Evolutionary conservation across 2,888 invertebrate genomes (phyloP).

Genomic region (Hypolimnas misippus): DNA sequence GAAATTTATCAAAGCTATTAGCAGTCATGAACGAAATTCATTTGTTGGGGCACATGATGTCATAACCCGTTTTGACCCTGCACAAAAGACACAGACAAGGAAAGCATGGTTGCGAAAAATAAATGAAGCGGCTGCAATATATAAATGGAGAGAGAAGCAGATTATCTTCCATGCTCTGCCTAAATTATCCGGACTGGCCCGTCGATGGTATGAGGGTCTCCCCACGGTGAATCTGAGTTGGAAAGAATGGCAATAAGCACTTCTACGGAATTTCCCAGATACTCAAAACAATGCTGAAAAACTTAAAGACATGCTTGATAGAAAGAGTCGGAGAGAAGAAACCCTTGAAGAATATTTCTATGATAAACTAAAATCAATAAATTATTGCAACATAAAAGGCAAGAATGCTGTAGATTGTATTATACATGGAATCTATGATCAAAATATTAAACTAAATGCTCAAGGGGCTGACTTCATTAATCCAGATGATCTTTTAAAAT

Average conservation of each 20-base stretch:
- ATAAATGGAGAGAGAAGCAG: background rate
- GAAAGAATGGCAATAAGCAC: background rate
- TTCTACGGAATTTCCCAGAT: background rate
- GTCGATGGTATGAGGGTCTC: background rate
- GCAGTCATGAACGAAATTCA: background rate
- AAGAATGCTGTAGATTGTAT: conserved; percentile 42
- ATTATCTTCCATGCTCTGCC: background rate
- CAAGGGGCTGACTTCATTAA: conserved; percentile 28
- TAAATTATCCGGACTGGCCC: background rate
- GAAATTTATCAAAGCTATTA: background rate
- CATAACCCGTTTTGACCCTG: background rate
- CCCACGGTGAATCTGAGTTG: background rate
- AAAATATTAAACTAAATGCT: conserved; percentile 36
- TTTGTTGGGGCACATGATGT: background rate
- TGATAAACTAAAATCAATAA: conserved; percentile 35
- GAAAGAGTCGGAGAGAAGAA: background rate
- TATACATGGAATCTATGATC: conserved; percentile 39
- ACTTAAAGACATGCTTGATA: background rate
- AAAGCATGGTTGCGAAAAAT: background rate
- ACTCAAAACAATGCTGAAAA: background rate
- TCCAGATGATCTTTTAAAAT: conserved; percentile 21
- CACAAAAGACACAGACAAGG: background rate
- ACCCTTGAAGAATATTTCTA: conserved; percentile 3
- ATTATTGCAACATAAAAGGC: conserved; percentile 32
- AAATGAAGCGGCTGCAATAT: background rate